phyloP scores from a whole-genome alignment of 1,140 invertebrate genomes.

The Paraescarpia echinospica region DNA sequence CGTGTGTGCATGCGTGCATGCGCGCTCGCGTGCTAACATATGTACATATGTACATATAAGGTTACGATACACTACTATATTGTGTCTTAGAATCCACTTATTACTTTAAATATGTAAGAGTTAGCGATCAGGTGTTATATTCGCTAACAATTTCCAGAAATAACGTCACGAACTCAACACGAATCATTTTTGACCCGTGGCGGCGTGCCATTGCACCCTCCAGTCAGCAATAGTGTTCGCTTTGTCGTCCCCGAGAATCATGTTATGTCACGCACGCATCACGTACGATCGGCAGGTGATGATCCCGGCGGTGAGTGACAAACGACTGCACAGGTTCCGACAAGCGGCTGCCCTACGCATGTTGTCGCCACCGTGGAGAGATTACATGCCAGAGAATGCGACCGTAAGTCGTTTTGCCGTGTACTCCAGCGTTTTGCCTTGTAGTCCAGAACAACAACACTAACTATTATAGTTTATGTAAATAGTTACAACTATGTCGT shows the following conservation, averaged over 20 bases:
- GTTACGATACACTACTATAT: no score
- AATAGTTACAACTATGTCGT: no score
- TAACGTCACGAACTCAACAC: background rate
- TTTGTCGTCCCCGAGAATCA: background rate
- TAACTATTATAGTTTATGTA: no score
- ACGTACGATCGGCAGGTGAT: constrained; percentile 18
- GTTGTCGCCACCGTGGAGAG: constrained; percentile 22
- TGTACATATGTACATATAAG: background rate
- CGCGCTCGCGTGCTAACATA: background rate
- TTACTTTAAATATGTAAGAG: no score
- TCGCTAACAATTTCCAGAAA: background rate
- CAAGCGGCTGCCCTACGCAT: constrained; percentile 26
- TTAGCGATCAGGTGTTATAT: background rate
- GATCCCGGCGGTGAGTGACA: constrained; percentile 18
- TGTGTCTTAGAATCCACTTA: no score
- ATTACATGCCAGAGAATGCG: constrained; percentile 9
- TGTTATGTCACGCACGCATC: background rate
- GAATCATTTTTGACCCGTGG: background rate
- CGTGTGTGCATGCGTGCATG: no score
- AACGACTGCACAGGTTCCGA: constrained; percentile 21
- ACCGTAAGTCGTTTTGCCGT: constrained; percentile 9
- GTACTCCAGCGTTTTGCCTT: no score
- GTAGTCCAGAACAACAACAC: no score
- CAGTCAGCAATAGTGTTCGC: background rate
- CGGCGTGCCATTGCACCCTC: background rate